Percentiles rank a stretch among this genome's conserved stretches.
Conservation (phyloP, 1,140 invertebrate species). For the Brachionus plicatilis region DNA sequence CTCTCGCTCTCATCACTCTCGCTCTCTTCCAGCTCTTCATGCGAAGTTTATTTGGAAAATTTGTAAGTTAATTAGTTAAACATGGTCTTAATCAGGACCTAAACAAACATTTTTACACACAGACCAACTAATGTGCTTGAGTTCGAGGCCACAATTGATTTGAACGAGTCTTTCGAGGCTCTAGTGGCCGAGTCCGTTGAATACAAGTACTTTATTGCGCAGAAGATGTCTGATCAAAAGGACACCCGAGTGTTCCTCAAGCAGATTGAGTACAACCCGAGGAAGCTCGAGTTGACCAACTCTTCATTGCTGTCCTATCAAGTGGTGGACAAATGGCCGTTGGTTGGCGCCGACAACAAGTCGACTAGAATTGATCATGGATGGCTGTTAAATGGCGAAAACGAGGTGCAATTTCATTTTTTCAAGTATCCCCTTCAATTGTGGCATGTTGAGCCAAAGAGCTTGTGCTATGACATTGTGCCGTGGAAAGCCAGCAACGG, state of each 20-base stretch:
- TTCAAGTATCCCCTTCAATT: constrained; percentile 20
- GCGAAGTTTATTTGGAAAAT: background rate
- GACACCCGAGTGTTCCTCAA: constrained; percentile 2
- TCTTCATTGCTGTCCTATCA: background rate
- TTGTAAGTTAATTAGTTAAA: constrained; percentile 18
- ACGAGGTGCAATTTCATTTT: constrained; percentile 37
- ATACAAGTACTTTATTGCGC: constrained; percentile 36
- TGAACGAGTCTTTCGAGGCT: background rate
- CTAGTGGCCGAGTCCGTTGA: background rate
- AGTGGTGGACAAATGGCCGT: constrained; percentile 19
- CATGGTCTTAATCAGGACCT: background rate
- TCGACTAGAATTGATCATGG: background rate
- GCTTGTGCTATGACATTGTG: constrained; percentile 1
- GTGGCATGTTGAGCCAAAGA: background rate
- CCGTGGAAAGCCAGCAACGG: constrained; percentile 33
- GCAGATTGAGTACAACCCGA: constrained; percentile 12
- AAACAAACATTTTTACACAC: background rate
- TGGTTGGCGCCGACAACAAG: background rate
- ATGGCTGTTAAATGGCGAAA: constrained; percentile 16
- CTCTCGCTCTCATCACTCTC: background rate
- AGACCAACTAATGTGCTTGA: constrained; percentile 11
- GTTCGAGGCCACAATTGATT: constrained; percentile 13
- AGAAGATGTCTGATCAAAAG: constrained; percentile 7
- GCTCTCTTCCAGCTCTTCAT: background rate
- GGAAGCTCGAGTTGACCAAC: background rate